These are phyloP conservation scores for Sorex fumeus DNA, from an alignment of 2,113 vertebrate genomes.

Conservation along the genomic window DNA sequence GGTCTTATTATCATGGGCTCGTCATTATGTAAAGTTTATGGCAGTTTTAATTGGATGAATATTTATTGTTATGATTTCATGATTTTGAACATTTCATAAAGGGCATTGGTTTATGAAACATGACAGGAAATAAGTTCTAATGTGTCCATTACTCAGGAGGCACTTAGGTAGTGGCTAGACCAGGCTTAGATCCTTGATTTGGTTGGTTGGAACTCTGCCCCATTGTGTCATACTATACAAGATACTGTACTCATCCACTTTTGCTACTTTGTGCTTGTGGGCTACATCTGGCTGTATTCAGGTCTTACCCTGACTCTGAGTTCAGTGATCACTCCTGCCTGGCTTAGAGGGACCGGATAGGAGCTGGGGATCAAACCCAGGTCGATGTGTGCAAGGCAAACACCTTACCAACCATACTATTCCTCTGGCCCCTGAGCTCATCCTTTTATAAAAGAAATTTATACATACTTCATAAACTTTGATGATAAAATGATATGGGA, in stretches of 20 bases:
- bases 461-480: neutral
- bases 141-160: neutral
- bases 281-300: too few species aligned
- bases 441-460: neutral
- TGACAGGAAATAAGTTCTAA: neutral
- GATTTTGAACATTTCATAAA: constrained; percentile 18
- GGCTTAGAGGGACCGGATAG: too few species aligned
- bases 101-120: neutral
- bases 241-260: neutral
- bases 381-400: too few species aligned
- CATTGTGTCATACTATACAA: neutral
- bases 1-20: neutral
- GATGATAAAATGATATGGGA: neutral
- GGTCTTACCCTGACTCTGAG: too few species aligned
- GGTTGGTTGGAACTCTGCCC: neutral
- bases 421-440: too few species aligned
- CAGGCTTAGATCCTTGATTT: neutral
- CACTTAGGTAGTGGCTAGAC: neutral
- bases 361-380: too few species aligned
- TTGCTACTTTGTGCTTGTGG: too few species aligned
- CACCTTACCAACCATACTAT: too few species aligned
- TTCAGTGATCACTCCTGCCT: too few species aligned
- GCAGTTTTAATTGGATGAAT: neutral
- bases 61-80: constrained; percentile 19
- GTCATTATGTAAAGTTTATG: neutral